Evolutionary conservation across 2,113 vertebrate genomes (phyloP), one percentile per base, ranked within the genome.

Genomic region (Hystrix cristata): DNA sequence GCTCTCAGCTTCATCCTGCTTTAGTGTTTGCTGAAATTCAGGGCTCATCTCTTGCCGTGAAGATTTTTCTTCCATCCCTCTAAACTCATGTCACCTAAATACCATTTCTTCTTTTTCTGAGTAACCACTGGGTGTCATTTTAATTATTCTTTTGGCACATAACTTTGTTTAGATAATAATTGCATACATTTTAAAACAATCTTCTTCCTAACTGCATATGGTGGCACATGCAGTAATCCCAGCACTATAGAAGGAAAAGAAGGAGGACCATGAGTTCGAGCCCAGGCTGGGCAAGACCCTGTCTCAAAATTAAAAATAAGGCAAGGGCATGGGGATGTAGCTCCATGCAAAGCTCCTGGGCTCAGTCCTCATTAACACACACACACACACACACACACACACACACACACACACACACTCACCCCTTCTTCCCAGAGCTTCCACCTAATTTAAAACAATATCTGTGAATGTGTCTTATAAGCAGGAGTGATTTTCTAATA

Each of bases 101-200:
- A 69, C 19, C 90, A 57, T 94, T 12, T 91, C 7, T 69, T 86
- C 4, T 78, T 89, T 96, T 93, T 27, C 59, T 67, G 25, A 94
- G 46, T 91, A 91, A 86, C 3, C 29, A 90, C 59, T 90, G 11
- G n/a, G 15, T 94, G 9, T 18, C 55, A 95, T 88, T 87, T 85
- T 34, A 84, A 51, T 92, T n/a, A 51, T 11, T 81, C 46, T 83
- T 94, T 69, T 90, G 72, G 19, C 60, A 87, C 64, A 65, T 60
- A 80, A 65, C 46, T 12, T 94, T 71, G 78, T 38, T 86, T 69
- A 80, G 12, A 90, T 79, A 85, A 82, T 65, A 74, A 90, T 7
- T 92, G 7, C 31, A 53, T 85, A 25, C 19, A 48, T 92, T 83
- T 34, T 23, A 46, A 5, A 85, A 53, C 87, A 46, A 62, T n/a